Conservation (phyloP, 2,113 vertebrate genomes). For the Campylorhamphus procurvoides region DNA sequence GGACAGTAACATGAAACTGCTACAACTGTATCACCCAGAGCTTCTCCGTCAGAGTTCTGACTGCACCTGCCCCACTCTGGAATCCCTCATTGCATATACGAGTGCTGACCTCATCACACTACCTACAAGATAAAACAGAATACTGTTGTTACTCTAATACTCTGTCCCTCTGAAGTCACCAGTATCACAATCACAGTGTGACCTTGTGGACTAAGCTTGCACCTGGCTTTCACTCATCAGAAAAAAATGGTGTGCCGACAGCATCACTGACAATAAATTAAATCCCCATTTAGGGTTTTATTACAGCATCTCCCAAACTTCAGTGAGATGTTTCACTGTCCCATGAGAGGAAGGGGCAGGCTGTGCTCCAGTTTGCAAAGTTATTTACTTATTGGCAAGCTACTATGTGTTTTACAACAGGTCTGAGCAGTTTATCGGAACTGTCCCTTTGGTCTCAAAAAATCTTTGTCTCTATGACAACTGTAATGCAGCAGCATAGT, state of each 20-base stretch:
- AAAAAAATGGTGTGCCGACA: neutral
- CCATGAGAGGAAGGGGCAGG: neutral
- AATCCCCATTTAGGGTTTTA: neutral
- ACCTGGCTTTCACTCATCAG: neutral
- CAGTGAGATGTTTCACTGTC: neutral
- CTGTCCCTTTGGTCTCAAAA: slow-evolving; percentile 22
- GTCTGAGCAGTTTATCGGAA: neutral
- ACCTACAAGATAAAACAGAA: neutral
- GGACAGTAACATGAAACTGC: neutral
- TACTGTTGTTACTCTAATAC: neutral
- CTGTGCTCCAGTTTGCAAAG: neutral
- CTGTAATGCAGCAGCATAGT: slow-evolving; percentile 10
- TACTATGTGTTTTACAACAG: neutral
- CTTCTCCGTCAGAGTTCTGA: neutral
- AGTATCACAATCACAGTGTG: neutral
- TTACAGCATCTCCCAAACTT: neutral
- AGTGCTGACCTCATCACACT: neutral
- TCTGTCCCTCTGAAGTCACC: neutral
- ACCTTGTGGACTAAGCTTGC: neutral
- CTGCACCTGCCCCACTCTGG: neutral
- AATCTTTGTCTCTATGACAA: slow-evolving; percentile 50
- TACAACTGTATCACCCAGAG: neutral
- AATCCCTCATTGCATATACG: neutral
- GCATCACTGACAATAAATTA: neutral
- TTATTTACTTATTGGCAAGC: neutral